A percentile compares a stretch with the other conserved stretches of the same genome.
Conservation (phyloP, 37 sponge, comb jelly and placozoan genomes). For the Aphrocallistes beatrix region DNA sequence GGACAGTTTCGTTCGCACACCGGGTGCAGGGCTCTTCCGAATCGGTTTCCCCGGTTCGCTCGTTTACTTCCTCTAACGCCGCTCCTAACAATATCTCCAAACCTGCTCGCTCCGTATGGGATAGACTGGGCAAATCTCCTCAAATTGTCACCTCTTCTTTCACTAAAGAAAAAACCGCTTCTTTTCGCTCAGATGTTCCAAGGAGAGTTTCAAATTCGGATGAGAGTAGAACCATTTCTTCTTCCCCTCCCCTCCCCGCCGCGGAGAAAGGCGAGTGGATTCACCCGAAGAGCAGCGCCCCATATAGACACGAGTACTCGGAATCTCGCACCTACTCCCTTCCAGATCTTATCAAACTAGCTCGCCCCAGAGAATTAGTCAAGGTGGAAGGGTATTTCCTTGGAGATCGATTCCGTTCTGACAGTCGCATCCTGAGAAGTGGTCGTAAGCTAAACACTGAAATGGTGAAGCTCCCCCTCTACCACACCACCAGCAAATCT, state of each 20-base stretch:
- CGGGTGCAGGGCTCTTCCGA: too few relatives aligned
- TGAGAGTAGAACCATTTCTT: too few relatives aligned
- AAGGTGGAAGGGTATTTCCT: neutral
- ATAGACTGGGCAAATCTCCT: neutral
- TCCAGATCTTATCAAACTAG: neutral
- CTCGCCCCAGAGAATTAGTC: neutral
- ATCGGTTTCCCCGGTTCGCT: too few relatives aligned
- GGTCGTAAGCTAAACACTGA: neutral
- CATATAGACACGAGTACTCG: neutral
- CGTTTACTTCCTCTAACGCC: too few relatives aligned
- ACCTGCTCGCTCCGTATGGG: neutral
- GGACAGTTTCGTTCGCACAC: neutral
- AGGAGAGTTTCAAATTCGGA: too few relatives aligned
- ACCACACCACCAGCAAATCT: neutral
- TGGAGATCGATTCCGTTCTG: neutral
- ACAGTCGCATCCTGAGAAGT: neutral
- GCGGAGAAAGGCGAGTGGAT: neutral
- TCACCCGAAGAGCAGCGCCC: neutral
- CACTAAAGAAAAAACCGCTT: too few relatives aligned
- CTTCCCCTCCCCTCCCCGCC: neutral
- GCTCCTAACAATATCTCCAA: too few relatives aligned
- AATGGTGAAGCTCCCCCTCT: neutral
- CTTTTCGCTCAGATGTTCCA: too few relatives aligned
- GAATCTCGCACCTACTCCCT: neutral
- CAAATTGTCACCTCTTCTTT: too few relatives aligned